Conservation (phyloP, 2,797 vertebrate genomes). For the Scolopax rusticola region DNA sequence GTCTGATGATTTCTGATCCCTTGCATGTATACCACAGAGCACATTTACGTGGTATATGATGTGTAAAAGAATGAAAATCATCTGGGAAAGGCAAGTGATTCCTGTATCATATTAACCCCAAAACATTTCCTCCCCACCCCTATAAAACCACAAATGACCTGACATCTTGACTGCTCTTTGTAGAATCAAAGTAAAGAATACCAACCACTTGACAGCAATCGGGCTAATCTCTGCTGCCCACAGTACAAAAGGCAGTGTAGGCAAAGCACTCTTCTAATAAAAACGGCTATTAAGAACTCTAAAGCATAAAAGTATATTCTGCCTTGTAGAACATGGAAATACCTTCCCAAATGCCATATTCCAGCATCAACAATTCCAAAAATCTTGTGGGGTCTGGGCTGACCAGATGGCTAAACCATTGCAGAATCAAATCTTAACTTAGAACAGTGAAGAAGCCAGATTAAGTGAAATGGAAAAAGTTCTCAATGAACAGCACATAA, state of each 20-base stretch:
- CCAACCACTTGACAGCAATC: neutral
- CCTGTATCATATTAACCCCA: neutral
- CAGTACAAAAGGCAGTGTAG: accelerated
- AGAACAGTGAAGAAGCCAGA: neutral
- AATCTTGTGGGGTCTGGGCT: neutral
- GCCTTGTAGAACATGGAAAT: neutral
- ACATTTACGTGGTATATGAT: neutral
- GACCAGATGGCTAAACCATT: neutral
- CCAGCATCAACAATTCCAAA: neutral
- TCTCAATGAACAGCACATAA: neutral
- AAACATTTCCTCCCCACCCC: neutral
- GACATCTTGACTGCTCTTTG: neutral
- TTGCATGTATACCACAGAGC: neutral
- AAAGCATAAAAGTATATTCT: neutral
- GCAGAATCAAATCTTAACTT: neutral
- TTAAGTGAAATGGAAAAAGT: neutral
- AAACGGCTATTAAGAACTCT: neutral
- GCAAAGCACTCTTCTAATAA: neutral
- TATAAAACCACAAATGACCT: neutral
- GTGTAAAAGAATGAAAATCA: slow-evolving; percentile 33
- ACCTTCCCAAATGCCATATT: neutral
- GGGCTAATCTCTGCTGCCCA: neutral
- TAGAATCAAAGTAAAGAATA: neutral
- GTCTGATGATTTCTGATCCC: slow-evolving; percentile 13
- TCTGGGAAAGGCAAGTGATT: slow-evolving; percentile 1